Percentiles rank a stretch among this genome's conserved stretches.
Conservation (phyloP, 2,888 invertebrate genomes). For the Lasioglossum vierecki region DNA sequence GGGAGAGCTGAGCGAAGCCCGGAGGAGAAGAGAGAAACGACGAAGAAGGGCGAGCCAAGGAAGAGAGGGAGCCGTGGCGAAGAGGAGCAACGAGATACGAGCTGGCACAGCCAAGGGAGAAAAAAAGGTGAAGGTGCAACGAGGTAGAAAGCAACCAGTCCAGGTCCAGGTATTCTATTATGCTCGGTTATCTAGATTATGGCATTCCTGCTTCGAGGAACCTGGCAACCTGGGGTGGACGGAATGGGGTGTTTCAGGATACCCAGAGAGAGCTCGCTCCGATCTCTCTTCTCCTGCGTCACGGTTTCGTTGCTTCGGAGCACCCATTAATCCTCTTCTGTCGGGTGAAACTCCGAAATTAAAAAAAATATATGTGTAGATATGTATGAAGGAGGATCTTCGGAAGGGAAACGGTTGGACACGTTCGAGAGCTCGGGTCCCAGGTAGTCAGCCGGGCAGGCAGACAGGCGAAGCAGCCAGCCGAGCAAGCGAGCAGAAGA, state of each 20-base stretch:
- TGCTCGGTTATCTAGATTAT: conserved; percentile 83
- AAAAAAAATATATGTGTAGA: conserved; percentile 72
- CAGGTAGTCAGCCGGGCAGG: conserved; percentile 53
- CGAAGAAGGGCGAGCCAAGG: conserved; percentile 8
- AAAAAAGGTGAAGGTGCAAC: conserved; percentile 80
- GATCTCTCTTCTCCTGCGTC: conserved; percentile 54
- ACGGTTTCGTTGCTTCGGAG: conserved; percentile 66
- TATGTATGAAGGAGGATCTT: conserved; percentile 55
- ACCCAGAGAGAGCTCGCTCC: conserved; percentile 43
- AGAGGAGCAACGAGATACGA: conserved; percentile 57
- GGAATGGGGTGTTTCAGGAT: conserved; percentile 69
- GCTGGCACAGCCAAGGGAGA: conserved; percentile 53
- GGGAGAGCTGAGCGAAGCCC: conserved; percentile 17
- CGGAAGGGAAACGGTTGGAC: conserved; percentile 45
- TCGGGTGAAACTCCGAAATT: conserved; percentile 74
- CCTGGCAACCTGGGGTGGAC: conserved; percentile 70
- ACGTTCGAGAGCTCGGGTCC: conserved; percentile 27
- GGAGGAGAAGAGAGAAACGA: not conserved
- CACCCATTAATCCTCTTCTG: conserved; percentile 76
- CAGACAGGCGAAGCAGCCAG: not conserved
- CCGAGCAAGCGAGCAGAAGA: not conserved
- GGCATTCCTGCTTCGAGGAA: conserved; percentile 82
- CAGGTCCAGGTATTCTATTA: conserved; percentile 81
- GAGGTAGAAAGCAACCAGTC: conserved; percentile 80
- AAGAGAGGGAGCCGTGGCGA: conserved; percentile 37